Percentiles rank a stretch among this genome's conserved stretches.
phyloP scores from a whole-genome alignment of 1,140 invertebrate genomes.

The Limonius californicus region DNA sequence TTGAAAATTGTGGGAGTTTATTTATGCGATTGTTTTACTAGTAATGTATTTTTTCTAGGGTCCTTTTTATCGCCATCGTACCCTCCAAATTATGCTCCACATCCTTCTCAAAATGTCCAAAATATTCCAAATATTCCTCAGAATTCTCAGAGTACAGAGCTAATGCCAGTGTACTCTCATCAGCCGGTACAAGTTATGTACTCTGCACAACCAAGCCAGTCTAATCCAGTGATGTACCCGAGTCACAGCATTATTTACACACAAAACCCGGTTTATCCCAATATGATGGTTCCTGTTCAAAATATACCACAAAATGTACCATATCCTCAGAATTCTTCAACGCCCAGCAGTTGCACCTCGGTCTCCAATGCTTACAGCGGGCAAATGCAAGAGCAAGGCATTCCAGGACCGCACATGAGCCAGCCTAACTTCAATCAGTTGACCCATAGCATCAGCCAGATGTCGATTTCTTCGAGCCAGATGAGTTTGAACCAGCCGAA shows the following conservation, averaged over 20 bases:
- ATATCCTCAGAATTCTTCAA: conserved; percentile 36
- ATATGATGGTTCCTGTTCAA: conserved; percentile 17
- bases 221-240: conserved; percentile 34
- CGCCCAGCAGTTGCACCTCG: conserved; percentile 30
- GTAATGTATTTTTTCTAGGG: conserved; percentile 8
- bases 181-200: conserved; percentile 38
- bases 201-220: conserved; percentile 27
- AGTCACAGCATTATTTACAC: conserved; percentile 39
- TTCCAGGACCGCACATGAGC: not conserved
- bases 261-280: conserved; percentile 28
- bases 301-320: conserved; percentile 9
- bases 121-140: not conserved
- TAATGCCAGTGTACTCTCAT: conserved; percentile 38
- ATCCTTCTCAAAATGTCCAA: not conserved
- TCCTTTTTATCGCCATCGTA: conserved; percentile 14
- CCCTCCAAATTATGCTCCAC: conserved; percentile 16
- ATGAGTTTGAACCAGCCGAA: not conserved
- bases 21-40: not conserved
- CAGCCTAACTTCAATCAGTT: conserved; percentile 28
- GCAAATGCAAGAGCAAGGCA: conserved; percentile 9
- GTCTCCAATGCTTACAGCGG: not conserved
- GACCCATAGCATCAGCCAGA: conserved; percentile 29
- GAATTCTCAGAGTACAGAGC: conserved; percentile 24
- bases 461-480: conserved; percentile 1
- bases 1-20: not conserved